These are phyloP conservation scores for Leptopilina clavipes DNA, from an alignment of 1,140 invertebrate genomes.

Conservation along the genomic window DNA sequence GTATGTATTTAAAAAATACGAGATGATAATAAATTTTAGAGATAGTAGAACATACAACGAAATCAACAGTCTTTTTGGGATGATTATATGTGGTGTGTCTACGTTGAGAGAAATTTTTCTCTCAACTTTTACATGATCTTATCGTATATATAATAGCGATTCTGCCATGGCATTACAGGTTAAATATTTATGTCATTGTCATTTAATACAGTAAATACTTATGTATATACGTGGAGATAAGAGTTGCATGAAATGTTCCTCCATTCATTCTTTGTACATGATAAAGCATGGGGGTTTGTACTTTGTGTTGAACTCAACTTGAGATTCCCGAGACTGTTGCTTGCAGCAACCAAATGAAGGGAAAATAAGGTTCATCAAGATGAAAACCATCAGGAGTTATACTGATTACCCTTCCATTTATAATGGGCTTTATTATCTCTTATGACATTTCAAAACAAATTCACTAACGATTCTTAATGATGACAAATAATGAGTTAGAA, in stretches of 20 bases:
- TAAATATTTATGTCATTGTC: conserved; percentile 34
- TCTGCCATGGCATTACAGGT: not conserved
- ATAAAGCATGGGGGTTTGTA: not conserved
- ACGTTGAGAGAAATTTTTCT: not conserved
- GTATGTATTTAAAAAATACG: not conserved
- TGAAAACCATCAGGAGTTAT: conserved; percentile 10
- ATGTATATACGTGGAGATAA: conserved; percentile 8
- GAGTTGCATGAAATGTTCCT: not conserved
- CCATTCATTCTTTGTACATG: not conserved
- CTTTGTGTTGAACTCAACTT: not conserved
- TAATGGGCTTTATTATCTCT: not conserved
- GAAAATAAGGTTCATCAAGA: conserved; percentile 20
- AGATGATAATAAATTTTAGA: conserved; percentile 1
- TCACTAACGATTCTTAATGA: not conserved
- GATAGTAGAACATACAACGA: not conserved
- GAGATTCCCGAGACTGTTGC: not conserved
- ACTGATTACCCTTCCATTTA: not conserved
- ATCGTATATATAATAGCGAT: conserved; percentile 8
- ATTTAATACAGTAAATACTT: conserved; percentile 33
- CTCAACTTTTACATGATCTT: not conserved
- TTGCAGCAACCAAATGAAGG: not conserved
- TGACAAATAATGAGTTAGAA: no score
- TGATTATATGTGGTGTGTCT: not conserved
- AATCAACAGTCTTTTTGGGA: not conserved
- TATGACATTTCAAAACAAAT: not conserved